Base-by-base conservation (phyloP, 2,888 invertebrate genomes). In the Lysandra bellargus region DNA sequence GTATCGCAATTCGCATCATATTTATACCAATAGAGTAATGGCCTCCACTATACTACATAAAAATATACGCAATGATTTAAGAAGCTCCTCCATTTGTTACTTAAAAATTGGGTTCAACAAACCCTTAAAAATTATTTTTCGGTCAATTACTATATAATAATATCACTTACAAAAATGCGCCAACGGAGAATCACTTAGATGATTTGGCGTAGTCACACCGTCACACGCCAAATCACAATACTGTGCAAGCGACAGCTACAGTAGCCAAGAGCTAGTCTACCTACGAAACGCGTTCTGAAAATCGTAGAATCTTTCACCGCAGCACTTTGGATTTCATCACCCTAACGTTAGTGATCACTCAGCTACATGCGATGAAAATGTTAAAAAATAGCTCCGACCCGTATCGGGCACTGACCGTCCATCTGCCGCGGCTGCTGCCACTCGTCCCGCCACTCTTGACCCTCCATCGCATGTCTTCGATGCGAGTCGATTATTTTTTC, bases 401-500 rank as follows among this genome's bases (percentile, higher is more conserved):
- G 74, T 60, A 14, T 73, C 60, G 60, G 82, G 76, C 86, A 92
- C 94, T 92, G 88, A 94, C 94, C 94, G 90, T 94, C 93, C 84
- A 90, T 84, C 85, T 90, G 92, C 83, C 93, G 88, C 85, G 89
- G 90, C 86, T 91, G 92, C 81, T 92, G 92, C 93, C 93, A 93
- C 82, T 93, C 93, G 83, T 89, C 90, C 85, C 93, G 91, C 94
- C 94, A 93, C 86, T 94, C 94, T 84, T 94, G 94, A 86, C 93
- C 92, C 90, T 94, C 94, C 94, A 94, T 94, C 88, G 88, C 93
- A 92, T 91, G 85, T 88, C 95, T 93, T 89, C 87, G 61, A 87
- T 81, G 81, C 81, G 81, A 81, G 86, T 86, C 90, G 91, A 92
- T 93, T 91, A 92, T 92, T 93, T 93, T 94, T 93, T 94, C 94